These are phyloP conservation scores for Datnioides undecimradiatus DNA, from an alignment of 2,113 vertebrate genomes.

Conservation along the genomic window DNA sequence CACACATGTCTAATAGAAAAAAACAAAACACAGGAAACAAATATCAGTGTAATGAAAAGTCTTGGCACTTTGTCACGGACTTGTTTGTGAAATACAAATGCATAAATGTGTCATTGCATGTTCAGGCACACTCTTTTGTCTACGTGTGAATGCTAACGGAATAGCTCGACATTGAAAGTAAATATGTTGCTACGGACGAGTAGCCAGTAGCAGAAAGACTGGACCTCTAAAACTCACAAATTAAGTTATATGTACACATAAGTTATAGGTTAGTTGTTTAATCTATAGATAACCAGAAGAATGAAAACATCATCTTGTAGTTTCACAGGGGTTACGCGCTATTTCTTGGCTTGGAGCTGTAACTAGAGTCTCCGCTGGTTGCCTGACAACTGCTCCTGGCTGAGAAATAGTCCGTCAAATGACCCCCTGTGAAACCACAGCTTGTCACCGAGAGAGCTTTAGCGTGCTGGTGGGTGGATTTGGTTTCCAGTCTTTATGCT, in stretches of 20 bases:
- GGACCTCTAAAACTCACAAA: conserved; percentile 1
- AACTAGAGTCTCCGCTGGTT: background rate
- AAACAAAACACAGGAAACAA: conserved; percentile 28
- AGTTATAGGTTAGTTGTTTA: conserved; percentile 20
- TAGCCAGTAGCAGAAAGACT: background rate
- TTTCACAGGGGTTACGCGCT: background rate
- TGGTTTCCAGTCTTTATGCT: background rate
- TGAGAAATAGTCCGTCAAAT: background rate
- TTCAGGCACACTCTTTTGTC: background rate
- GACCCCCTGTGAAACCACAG: background rate
- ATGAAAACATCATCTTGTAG: background rate
- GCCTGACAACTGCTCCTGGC: background rate
- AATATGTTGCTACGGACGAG: background rate
- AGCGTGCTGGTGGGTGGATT: background rate
- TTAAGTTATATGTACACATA: too few species aligned
- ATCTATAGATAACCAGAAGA: background rate
- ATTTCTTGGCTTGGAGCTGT: background rate
- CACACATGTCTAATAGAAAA: conserved; percentile 17
- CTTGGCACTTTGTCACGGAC: conserved; percentile 1
- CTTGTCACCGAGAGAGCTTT: background rate
- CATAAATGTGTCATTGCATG: conserved; percentile 26
- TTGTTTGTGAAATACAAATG: conserved; percentile 21
- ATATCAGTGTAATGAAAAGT: conserved; percentile 18
- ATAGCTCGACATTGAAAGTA: background rate
- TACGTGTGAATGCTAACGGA: background rate